These are phyloP conservation scores for Cabera pusaria DNA, from an alignment of 2,888 invertebrate genomes.

Conservation along the genomic window DNA sequence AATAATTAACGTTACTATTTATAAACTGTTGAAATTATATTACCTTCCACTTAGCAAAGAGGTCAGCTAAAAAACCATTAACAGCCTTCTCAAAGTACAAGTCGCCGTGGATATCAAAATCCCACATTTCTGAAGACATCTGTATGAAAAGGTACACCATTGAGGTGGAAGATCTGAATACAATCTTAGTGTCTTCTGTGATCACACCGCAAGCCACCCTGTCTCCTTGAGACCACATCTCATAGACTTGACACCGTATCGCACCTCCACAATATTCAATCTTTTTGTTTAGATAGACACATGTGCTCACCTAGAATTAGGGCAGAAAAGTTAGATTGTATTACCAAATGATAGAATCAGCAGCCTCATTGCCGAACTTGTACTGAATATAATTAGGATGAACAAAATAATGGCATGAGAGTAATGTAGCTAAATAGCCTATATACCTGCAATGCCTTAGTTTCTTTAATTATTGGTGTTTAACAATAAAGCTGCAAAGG, in stretches of 20 bases:
- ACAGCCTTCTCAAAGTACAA: constrained; percentile 99
- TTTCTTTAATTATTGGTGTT: too few relatives aligned
- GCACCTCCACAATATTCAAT: constrained; percentile 95
- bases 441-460: too few relatives aligned
- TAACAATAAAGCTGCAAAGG: too few relatives aligned
- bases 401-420: too few relatives aligned
- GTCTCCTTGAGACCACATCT: constrained; percentile 98
- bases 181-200: constrained; percentile 97
- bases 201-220: constrained; percentile 97
- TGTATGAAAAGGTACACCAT: constrained; percentile 99
- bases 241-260: constrained; percentile 94
- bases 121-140: constrained; percentile 99
- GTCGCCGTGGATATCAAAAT: constrained; percentile 99
- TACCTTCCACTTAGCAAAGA: constrained; percentile 98
- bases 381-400: too few relatives aligned
- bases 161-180: constrained; percentile 98
- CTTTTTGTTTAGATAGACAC: constrained; percentile 97
- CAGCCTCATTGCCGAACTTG: too few relatives aligned
- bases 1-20: too few relatives aligned
- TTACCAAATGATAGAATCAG: too few relatives aligned
- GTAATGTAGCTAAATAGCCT: too few relatives aligned
- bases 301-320: constrained; percentile 92
- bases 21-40: too few relatives aligned
- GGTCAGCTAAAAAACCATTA: constrained; percentile 97
- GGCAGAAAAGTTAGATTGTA: too few relatives aligned